Conservation (phyloP, 2,888 invertebrate genomes). For the Limnephilus lunatus region DNA sequence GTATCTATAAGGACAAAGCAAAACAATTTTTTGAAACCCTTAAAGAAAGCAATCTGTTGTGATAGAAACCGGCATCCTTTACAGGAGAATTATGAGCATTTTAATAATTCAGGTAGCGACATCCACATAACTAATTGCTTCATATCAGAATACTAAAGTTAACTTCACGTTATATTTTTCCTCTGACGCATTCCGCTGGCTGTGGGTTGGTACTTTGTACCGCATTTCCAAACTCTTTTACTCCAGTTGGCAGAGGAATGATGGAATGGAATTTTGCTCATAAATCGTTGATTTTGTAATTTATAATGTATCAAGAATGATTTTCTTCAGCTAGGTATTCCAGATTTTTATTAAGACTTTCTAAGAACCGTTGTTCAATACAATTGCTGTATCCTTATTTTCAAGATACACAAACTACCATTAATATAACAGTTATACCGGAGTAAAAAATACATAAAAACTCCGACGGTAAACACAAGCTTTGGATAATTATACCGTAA, state of each 20-base stretch:
- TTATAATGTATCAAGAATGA: not conserved
- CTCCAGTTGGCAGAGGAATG: not conserved
- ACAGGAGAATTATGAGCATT: not conserved
- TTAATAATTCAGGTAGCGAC: slow-evolving; percentile 44
- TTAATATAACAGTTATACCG: no score
- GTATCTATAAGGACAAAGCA: not conserved
- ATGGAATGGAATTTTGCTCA: not conserved
- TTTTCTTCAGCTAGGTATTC: not conserved
- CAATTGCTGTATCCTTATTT: not conserved
- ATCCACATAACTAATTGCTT: slow-evolving; percentile 52
- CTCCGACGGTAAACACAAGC: no score
- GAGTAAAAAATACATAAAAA: no score
- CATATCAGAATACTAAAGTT: not conserved
- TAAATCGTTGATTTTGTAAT: slow-evolving; percentile 8
- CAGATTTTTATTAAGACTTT: slow-evolving; percentile 5
- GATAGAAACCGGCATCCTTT: not conserved
- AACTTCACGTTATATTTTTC: slow-evolving; percentile 15
- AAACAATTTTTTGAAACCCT: not conserved
- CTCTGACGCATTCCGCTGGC: not conserved
- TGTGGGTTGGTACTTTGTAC: not conserved
- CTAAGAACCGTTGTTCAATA: not conserved
- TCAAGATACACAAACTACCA: no score
- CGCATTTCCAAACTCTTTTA: slow-evolving; percentile 36
- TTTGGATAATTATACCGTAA: no score
- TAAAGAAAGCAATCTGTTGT: not conserved